Evolutionary conservation across 2,888 invertebrate genomes (phyloP).

Genomic region (Prosopocoilus inquinatus): DNA sequence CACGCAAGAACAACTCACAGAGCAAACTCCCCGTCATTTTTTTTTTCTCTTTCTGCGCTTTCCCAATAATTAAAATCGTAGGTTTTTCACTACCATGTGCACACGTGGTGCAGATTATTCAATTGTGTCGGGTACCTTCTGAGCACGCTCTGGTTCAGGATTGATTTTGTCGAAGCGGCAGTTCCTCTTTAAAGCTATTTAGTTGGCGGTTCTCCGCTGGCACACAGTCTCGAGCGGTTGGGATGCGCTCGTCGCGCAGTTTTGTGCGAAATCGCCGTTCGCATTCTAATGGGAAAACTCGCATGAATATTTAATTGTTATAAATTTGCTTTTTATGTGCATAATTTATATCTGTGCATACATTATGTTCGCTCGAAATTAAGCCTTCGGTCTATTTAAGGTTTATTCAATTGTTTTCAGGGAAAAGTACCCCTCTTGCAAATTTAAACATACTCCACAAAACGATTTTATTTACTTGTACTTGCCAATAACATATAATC

Average conservation of each 20-base stretch:
- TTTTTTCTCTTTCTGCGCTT: not conserved
- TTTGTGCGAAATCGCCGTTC: constrained; percentile 14
- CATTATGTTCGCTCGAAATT: too few relatives aligned
- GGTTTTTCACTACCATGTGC: not conserved
- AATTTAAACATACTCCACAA: too few relatives aligned
- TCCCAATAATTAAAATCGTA: not conserved
- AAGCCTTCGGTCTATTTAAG: too few relatives aligned
- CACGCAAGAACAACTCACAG: too few relatives aligned
- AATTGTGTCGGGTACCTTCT: constrained; percentile 10
- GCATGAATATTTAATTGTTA: constrained; percentile 4
- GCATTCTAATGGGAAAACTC: constrained; percentile 2
- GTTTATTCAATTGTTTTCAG: too few relatives aligned
- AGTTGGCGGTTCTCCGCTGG: constrained; percentile 41
- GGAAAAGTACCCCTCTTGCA: too few relatives aligned
- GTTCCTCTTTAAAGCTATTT: constrained; percentile 44
- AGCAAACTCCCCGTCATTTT: too few relatives aligned
- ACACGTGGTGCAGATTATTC: constrained; percentile 15
- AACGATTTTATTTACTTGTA: too few relatives aligned
- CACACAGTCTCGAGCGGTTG: constrained; percentile 37
- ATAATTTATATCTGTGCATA: too few relatives aligned
- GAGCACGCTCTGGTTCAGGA: constrained; percentile 26
- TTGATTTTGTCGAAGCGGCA: constrained; percentile 42
- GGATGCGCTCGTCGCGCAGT: constrained; percentile 11
- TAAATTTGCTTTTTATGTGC: not conserved
- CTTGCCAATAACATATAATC: too few relatives aligned